Conservation (phyloP, 2,113 vertebrate genomes). For the Gavia stellata region DNA sequence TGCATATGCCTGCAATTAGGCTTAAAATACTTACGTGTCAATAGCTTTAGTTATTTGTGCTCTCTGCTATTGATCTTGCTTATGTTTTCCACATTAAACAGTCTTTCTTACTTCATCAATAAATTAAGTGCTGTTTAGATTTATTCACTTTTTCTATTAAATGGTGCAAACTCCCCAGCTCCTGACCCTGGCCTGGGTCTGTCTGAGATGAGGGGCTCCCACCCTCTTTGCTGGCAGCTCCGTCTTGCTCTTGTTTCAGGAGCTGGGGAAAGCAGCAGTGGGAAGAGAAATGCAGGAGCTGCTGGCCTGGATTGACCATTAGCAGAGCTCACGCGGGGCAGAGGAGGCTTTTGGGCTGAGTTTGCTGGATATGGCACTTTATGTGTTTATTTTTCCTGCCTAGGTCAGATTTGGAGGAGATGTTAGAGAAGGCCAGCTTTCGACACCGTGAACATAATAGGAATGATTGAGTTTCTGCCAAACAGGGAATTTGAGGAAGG, state of each 20-base stretch:
- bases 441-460: background rate
- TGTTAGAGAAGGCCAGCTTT: background rate
- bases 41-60: constrained; percentile 76
- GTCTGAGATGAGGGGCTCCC: background rate
- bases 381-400: background rate
- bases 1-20: constrained; percentile 82
- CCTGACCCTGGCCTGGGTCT: background rate
- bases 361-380: background rate
- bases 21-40: constrained; percentile 75
- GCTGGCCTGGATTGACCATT: background rate
- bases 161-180: background rate
- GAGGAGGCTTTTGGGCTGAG: background rate
- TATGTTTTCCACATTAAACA: constrained; percentile 61
- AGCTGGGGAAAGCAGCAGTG: background rate
- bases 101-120: constrained; percentile 58
- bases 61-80: constrained; percentile 63
- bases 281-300: background rate
- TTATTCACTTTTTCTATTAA: constrained; percentile 61
- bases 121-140: constrained; percentile 48
- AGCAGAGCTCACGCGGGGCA: background rate
- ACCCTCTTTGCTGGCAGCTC: background rate
- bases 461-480: background rate
- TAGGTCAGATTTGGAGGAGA: background rate
- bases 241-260: background rate
- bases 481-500: background rate